Percentiles rank a stretch among this genome's conserved stretches.
phyloP scores from a whole-genome alignment of 2,797 vertebrate species.

The Aulostomus chinensis region DNA sequence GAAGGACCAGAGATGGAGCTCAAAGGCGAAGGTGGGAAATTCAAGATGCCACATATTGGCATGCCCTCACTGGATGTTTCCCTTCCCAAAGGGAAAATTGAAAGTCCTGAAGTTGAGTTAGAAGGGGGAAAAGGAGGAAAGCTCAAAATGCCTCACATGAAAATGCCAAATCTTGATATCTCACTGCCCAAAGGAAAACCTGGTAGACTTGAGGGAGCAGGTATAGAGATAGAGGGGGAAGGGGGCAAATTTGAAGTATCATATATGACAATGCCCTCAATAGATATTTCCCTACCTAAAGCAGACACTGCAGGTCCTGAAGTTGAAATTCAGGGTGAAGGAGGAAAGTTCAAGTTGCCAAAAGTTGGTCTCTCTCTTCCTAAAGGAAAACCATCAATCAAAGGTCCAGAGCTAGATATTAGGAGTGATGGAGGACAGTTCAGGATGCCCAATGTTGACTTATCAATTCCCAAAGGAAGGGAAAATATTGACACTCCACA shows the following conservation, averaged over 20 bases:
- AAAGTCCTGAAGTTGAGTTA: constrained; percentile 25
- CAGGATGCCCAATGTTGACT: constrained; percentile 55
- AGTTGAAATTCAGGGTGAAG: constrained; percentile 21
- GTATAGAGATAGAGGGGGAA: constrained; percentile 24
- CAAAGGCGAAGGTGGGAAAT: constrained; percentile 47
- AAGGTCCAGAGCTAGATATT: constrained; percentile 30
- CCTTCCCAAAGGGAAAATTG: constrained; percentile 13
- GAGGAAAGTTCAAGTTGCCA: constrained; percentile 51
- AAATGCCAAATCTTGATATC: constrained; percentile 55
- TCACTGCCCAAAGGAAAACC: constrained; percentile 51
- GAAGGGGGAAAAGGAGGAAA: constrained; percentile 38
- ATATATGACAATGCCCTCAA: constrained; percentile 20
- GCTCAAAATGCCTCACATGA: constrained; percentile 40
- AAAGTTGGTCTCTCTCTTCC: constrained; percentile 67
- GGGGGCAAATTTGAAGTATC: constrained; percentile 36
- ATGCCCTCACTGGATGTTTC: constrained; percentile 41
- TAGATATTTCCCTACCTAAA: constrained; percentile 65
- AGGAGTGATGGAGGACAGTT: constrained; percentile 21
- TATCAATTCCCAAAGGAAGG: constrained; percentile 58
- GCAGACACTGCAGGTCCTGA: constrained; percentile 16
- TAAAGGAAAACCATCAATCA: constrained; percentile 42
- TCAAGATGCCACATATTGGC: constrained; percentile 65
- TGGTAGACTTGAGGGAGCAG: constrained; percentile 31
- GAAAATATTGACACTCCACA: constrained; percentile 14
- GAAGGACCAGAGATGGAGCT: too few species aligned